Evolutionary conservation across 2,797 vertebrate species (phyloP).

Genomic region (Enteromius trimaculatus): DNA sequence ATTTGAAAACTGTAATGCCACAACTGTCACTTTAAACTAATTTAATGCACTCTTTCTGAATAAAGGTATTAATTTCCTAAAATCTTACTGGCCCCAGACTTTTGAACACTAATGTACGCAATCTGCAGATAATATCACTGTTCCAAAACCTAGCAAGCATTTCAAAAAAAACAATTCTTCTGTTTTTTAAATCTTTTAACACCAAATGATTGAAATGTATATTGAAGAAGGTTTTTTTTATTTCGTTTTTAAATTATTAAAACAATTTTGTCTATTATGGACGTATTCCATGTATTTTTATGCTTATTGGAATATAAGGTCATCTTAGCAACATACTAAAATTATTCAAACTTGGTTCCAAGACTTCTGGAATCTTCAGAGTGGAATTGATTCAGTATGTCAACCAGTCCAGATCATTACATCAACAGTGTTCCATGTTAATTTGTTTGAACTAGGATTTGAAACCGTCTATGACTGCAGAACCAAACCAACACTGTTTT

Average conservation of each 20-base stretch:
- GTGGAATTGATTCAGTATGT: no score
- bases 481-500: conserved; percentile 2
- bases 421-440: neutral
- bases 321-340: no score
- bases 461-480: neutral
- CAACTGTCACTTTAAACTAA: neutral
- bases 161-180: neutral
- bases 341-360: no score
- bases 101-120: neutral
- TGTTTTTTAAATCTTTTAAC: neutral
- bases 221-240: no score
- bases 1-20: neutral
- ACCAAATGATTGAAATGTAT: neutral
- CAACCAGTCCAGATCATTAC: no score
- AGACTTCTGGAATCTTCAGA: no score
- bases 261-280: no score
- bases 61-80: neutral
- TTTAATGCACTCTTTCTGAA: neutral
- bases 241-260: no score
- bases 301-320: no score
- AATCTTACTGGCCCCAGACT: neutral
- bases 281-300: no score
- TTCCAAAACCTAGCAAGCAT: neutral
- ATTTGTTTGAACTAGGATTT: neutral
- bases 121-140: neutral